Evolutionary conservation across 2,888 invertebrate species (phyloP).

Genomic region (Trichogramma dendrolimi): DNA sequence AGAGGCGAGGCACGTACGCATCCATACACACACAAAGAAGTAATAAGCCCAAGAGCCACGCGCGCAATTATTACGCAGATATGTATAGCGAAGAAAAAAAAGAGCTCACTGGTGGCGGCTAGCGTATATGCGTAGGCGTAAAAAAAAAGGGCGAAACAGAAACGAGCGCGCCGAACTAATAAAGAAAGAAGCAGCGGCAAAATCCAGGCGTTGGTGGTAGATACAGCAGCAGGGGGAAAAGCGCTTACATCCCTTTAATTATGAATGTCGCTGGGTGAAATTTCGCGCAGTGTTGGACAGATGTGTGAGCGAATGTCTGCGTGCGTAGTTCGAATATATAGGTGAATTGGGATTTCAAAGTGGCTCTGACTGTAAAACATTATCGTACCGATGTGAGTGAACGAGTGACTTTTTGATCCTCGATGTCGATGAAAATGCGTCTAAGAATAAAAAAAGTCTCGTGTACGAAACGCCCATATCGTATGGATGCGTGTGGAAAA

Average conservation of each 20-base stretch:
- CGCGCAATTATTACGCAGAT: constrained; percentile 24
- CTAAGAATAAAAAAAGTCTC: too few relatives aligned
- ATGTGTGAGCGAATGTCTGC: constrained; percentile 8
- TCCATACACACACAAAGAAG: constrained; percentile 1
- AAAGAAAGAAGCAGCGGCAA: constrained; percentile 12
- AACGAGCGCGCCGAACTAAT: constrained; percentile 11
- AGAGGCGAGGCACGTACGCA: background rate
- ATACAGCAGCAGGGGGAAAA: constrained; percentile 15
- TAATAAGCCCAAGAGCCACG: constrained; percentile 17
- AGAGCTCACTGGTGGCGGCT: background rate
- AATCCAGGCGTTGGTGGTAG: too few relatives aligned
- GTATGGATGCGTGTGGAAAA: too few relatives aligned
- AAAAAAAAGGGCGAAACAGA: background rate
- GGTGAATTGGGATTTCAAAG: too few relatives aligned
- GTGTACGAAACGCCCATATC: too few relatives aligned
- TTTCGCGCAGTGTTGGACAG: background rate
- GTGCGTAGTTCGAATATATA: background rate
- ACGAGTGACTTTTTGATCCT: too few relatives aligned
- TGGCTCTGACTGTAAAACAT: too few relatives aligned
- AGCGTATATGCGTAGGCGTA: background rate
- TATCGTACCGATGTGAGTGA: too few relatives aligned
- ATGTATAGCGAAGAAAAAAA: background rate
- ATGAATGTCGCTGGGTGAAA: constrained; percentile 24
- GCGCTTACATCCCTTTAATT: constrained; percentile 30
- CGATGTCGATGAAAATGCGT: too few relatives aligned